A percentile compares a stretch with the other conserved stretches of the same genome.
Evolutionary conservation across 35 echinoderm and acorn worm genomes (phyloP).

Genomic region (Apostichopus parvimensis): DNA sequence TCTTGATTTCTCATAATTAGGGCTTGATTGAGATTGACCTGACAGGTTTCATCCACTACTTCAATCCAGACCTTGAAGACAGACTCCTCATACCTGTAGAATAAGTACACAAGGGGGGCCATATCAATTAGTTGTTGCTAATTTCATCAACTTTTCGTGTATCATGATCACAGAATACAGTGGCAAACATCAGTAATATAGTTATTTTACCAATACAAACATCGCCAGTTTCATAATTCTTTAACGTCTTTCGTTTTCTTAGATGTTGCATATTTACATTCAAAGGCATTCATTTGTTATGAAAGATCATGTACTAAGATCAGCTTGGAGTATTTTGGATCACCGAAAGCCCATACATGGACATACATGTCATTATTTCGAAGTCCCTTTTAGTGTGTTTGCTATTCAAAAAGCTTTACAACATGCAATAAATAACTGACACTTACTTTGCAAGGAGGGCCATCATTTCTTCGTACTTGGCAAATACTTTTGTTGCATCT

Average conservation of each 20-base stretch:
- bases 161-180: too few species aligned
- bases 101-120: too few species aligned
- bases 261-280: too few species aligned
- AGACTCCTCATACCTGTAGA: constrained; percentile 78
- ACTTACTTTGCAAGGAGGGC: constrained; percentile 87
- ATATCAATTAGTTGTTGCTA: too few species aligned
- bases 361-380: too few species aligned
- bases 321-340: not conserved
- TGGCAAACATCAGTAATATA: not conserved
- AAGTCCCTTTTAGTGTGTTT: too few species aligned
- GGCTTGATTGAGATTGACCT: constrained; percentile 80
- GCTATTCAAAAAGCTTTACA: not conserved
- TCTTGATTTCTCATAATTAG: constrained; percentile 85
- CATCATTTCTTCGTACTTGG: constrained; percentile 99
- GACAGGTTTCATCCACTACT: constrained; percentile 83
- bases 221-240: not conserved
- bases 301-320: not conserved
- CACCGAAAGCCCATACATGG: not conserved
- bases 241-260: too few species aligned
- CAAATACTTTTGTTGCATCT: constrained; percentile 76
- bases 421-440: not conserved
- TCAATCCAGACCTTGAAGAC: constrained; percentile 78
- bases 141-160: too few species aligned
- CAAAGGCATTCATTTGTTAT: too few species aligned
- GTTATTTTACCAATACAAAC: not conserved